phyloP scores from a whole-genome alignment of 1,140 invertebrate species.

The Lethocerus indicus region DNA sequence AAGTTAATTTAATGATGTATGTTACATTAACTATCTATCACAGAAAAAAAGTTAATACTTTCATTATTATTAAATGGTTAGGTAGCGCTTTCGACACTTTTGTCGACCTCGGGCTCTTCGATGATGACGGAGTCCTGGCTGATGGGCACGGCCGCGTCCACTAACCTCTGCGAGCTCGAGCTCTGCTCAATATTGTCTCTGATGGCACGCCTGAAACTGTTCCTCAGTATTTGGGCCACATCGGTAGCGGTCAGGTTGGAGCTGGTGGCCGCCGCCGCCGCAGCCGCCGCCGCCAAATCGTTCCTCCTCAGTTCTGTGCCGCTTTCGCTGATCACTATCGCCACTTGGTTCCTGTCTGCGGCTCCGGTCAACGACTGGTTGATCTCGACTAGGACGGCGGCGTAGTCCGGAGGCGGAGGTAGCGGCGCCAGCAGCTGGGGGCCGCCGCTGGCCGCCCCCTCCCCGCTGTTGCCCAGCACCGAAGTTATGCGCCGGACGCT shows the following conservation, averaged over 20 bases:
- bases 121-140: conserved; percentile 25
- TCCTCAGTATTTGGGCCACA: conserved; percentile 36
- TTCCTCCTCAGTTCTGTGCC: too few species aligned
- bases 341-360: too few species aligned
- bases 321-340: too few species aligned
- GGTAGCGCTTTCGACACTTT: too few species aligned
- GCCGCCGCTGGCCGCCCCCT: conserved; percentile 14
- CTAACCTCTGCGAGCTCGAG: conserved; percentile 31
- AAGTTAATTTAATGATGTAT: too few species aligned
- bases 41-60: too few species aligned
- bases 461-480: conserved; percentile 27
- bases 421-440: conserved; percentile 30
- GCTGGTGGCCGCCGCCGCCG: conserved; percentile 12
- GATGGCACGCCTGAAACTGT: conserved; percentile 31
- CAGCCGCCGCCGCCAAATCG: not conserved
- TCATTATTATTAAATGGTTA: too few species aligned
- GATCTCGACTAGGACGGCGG: conserved; percentile 41
- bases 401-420: conserved; percentile 41
- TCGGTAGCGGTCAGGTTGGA: conserved; percentile 33
- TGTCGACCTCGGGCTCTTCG: not conserved
- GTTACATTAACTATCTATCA: too few species aligned
- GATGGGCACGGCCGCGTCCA: conserved; percentile 37
- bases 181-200: conserved; percentile 15
- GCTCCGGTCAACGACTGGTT: conserved; percentile 23
- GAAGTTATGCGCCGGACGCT: conserved; percentile 51